Percentiles rank a stretch among this genome's conserved stretches.
These are phyloP conservation scores for Meganola albula DNA, from an alignment of 2,888 invertebrate genomes.

Conservation along the genomic window DNA sequence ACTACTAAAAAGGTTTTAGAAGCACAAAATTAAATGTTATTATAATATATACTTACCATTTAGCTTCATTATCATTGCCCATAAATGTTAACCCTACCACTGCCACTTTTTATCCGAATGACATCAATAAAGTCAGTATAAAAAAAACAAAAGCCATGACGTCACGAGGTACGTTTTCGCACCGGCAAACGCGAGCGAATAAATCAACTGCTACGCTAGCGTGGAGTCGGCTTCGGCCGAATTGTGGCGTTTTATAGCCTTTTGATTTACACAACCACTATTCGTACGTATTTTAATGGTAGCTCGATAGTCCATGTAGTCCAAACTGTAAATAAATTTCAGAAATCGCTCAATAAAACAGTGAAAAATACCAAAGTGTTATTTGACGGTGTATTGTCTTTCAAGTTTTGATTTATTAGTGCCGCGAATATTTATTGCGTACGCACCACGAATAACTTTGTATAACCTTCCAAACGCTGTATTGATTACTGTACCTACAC, in stretches of 20 bases:
- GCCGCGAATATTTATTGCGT: no score
- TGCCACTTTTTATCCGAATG: slow-evolving; percentile 66
- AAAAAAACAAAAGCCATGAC: slow-evolving; percentile 61
- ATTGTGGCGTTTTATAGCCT: slow-evolving; percentile 60
- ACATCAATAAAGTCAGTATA: slow-evolving; percentile 64
- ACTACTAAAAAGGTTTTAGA: no score
- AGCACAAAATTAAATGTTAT: no score
- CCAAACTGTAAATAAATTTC: slow-evolving; percentile 34
- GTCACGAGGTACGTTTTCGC: slow-evolving; percentile 72
- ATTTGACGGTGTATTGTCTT: slow-evolving; percentile 3
- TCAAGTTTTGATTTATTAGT: no score
- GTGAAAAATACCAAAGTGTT: slow-evolving; percentile 18
- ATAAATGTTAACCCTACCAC: slow-evolving; percentile 51
- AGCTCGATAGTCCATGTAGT: slow-evolving; percentile 32
- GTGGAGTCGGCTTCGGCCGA: slow-evolving; percentile 65
- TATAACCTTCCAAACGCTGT: no score
- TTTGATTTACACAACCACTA: slow-evolving; percentile 63
- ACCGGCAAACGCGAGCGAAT: slow-evolving; percentile 62
- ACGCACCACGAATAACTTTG: no score
- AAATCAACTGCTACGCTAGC: slow-evolving; percentile 65
- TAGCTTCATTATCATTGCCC: no score
- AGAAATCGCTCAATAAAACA: slow-evolving; percentile 31
- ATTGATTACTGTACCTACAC: no score
- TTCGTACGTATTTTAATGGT: slow-evolving; percentile 50
- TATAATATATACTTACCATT: no score